Evolutionary conservation across 2,797 vertebrate species (phyloP).

Genomic region (Melanotaenia parkinsoni): DNA sequence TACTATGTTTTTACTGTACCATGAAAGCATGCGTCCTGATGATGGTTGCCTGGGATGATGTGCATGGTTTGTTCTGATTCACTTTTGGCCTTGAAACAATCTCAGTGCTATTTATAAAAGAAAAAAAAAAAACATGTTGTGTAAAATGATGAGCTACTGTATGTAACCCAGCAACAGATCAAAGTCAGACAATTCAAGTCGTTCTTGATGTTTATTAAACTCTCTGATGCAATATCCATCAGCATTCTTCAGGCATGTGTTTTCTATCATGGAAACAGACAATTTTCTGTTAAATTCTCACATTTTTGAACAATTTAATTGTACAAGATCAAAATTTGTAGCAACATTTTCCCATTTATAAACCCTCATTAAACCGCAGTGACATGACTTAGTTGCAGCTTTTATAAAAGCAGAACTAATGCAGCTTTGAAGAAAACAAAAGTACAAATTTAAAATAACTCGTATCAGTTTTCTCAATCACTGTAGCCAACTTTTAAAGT

Average conservation of each 20-base stretch:
- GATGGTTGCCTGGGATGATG: background rate
- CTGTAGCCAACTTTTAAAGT: background rate
- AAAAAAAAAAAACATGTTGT: background rate
- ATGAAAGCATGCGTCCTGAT: background rate
- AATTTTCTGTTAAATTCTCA: background rate
- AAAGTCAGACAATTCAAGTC: background rate
- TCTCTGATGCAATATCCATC: background rate
- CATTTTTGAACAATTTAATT: background rate
- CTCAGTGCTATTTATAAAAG: background rate
- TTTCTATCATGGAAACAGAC: background rate
- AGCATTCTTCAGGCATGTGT: background rate
- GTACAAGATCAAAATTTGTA: background rate
- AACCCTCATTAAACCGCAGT: background rate
- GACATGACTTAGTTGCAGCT: background rate
- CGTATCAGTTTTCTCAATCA: background rate
- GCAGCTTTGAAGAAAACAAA: background rate
- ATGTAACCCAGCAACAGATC: background rate
- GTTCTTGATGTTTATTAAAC: background rate
- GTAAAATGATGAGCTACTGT: background rate
- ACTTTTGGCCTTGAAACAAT: slow-evolving; percentile 1
- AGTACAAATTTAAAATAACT: background rate
- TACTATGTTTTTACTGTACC: background rate
- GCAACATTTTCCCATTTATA: background rate
- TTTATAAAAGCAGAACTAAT: background rate
- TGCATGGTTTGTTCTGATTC: background rate